Evolutionary conservation across 2,888 invertebrate genomes (phyloP).

Genomic region (Leptopilina drosophilae): DNA sequence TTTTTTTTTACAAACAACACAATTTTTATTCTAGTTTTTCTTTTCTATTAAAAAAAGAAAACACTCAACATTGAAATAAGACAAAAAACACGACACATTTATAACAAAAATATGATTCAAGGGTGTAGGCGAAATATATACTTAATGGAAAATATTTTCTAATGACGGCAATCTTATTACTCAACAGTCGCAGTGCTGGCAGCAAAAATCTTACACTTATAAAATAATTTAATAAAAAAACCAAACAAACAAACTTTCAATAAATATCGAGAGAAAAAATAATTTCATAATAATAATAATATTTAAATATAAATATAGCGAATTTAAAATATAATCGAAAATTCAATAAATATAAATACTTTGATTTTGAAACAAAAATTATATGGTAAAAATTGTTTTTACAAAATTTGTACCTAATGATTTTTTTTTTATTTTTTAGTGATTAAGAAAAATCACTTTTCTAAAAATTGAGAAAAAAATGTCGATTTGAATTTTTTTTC

Average conservation of each 20-base stretch:
- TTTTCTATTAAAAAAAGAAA: too few relatives aligned
- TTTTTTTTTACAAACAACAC: not conserved
- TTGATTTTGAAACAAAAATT: not conserved
- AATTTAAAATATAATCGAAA: not conserved
- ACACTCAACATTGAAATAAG: conserved; percentile 33
- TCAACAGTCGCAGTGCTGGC: conserved; percentile 28
- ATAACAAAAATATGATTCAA: conserved; percentile 21
- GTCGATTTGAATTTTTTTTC: not conserved
- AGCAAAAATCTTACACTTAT: conserved; percentile 10
- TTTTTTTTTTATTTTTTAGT: too few relatives aligned
- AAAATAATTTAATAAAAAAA: conserved; percentile 15
- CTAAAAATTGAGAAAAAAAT: not conserved
- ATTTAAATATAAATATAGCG: not conserved
- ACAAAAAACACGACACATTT: conserved; percentile 18
- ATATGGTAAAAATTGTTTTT: not conserved
- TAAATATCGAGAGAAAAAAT: conserved; percentile 22
- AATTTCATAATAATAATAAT: conserved; percentile 26
- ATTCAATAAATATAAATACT: not conserved
- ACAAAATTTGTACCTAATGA: too few relatives aligned
- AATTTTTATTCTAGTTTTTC: too few relatives aligned
- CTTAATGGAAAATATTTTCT: conserved; percentile 15
- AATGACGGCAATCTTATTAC: conserved; percentile 19
- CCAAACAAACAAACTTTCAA: conserved; percentile 3
- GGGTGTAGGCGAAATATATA: not conserved
- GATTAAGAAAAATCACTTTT: not conserved